Evolutionary conservation across 2,888 invertebrate genomes (phyloP).

Genomic region (Orchesellides sinensis): DNA sequence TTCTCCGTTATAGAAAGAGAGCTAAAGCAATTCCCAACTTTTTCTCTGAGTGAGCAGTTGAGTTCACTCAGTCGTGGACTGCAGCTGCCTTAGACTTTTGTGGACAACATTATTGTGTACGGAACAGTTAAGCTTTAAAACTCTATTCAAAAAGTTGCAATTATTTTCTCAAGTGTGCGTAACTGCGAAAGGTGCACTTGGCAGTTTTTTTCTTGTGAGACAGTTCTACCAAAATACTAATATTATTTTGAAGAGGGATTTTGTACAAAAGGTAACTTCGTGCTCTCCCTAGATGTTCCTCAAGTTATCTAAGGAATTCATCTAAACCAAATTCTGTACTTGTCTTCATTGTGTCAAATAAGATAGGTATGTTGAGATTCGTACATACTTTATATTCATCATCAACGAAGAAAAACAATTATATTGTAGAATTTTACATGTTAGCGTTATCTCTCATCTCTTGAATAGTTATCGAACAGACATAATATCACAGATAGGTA

Average conservation of each 20-base stretch:
- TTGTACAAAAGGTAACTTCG: not conserved
- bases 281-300: no score
- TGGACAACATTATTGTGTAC: no score
- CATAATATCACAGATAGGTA: no score
- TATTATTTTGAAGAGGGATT: not conserved
- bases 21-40: conserved; percentile 23
- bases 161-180: conserved; percentile 40
- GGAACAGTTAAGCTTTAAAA: not conserved
- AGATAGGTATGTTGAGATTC: no score
- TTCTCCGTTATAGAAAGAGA: not conserved
- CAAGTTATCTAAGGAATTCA: no score
- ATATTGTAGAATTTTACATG: conserved; percentile 23
- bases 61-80: not conserved
- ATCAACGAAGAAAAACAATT: not conserved
- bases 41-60: not conserved
- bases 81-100: not conserved
- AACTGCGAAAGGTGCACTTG: conserved; percentile 48
- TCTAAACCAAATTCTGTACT: no score
- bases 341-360: no score
- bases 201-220: conserved; percentile 27
- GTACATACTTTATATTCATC: not conserved
- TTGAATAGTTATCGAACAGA: not conserved
- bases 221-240: no score
- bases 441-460: conserved; percentile 29
- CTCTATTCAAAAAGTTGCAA: conserved; percentile 30